These are phyloP conservation scores for Oryzias curvinotus DNA, from an alignment of 2,113 vertebrate species.

Conservation along the genomic window DNA sequence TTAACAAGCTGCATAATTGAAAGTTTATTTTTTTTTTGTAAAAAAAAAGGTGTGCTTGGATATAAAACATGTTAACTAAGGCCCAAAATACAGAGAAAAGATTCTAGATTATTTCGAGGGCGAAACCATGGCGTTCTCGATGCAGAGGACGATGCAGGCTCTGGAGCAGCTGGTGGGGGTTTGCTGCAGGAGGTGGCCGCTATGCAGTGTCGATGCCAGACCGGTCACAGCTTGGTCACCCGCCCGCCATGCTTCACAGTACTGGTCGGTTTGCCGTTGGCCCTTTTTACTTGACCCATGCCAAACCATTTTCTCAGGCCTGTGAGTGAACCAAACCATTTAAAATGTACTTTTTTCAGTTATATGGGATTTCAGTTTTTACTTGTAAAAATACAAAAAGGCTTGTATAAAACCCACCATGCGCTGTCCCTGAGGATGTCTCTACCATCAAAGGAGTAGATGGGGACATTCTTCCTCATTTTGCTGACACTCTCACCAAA, in stretches of 20 bases:
- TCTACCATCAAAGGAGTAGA: conserved; percentile 92
- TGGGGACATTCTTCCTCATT: conserved; percentile 76
- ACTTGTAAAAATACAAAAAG: no score
- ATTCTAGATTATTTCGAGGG: conserved; percentile 81
- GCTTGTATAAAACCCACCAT: conserved; percentile 80
- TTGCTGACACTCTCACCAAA: conserved; percentile 79
- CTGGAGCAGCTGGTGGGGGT: conserved; percentile 81
- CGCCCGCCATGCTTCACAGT: conserved; percentile 94
- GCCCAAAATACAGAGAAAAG: conserved; percentile 7
- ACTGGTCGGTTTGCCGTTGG: conserved; percentile 85
- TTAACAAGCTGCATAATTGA: conserved; percentile 30
- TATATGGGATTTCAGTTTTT: background rate
- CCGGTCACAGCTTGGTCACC: conserved; percentile 75
- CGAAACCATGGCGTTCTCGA: conserved; percentile 90
- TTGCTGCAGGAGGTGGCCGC: conserved; percentile 86
- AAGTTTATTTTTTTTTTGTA: no score
- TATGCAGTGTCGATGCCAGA: conserved; percentile 84
- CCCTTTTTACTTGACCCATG: conserved; percentile 85
- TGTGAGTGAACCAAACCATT: conserved; percentile 56
- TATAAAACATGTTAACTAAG: conserved; percentile 37
- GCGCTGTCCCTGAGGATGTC: conserved; percentile 86
- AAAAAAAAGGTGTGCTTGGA: no score
- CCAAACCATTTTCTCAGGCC: conserved; percentile 95
- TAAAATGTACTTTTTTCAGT: background rate
- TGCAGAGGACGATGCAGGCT: conserved; percentile 86